Evolutionary conservation across 2,113 vertebrate species (phyloP).

Genomic region (Myrmophylax atrothorax): DNA sequence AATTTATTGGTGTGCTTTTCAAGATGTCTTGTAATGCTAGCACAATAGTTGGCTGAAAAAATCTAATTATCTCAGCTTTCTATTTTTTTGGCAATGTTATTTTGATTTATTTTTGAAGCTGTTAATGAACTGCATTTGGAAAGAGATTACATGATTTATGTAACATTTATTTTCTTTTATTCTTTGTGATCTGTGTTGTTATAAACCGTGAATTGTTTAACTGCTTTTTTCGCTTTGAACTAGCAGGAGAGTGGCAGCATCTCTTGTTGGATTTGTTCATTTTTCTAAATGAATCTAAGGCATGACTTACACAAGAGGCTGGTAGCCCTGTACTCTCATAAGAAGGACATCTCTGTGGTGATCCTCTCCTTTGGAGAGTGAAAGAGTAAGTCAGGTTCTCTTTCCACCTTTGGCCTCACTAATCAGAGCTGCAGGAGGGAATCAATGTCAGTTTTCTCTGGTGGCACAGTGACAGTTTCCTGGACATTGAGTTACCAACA

Average conservation of each 20-base stretch:
- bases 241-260: constrained; percentile 40
- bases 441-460: background rate
- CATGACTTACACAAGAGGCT: background rate
- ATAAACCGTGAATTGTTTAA: constrained; percentile 63
- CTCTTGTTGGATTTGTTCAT: background rate
- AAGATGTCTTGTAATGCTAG: background rate
- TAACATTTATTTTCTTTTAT: constrained; percentile 65
- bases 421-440: background rate
- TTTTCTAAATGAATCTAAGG: background rate
- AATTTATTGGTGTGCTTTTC: background rate
- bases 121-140: constrained; percentile 45
- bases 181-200: constrained; percentile 64
- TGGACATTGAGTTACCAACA: background rate
- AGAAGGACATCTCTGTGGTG: background rate
- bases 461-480: background rate
- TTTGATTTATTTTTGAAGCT: constrained; percentile 60
- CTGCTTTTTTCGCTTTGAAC: constrained; percentile 63
- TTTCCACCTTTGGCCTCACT: background rate
- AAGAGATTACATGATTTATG: constrained; percentile 63
- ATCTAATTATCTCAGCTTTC: constrained; percentile 27
- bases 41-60: background rate
- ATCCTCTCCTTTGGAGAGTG: background rate
- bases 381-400: background rate
- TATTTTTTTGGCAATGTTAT: background rate
- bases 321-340: background rate